Conservation (phyloP, 2,797 vertebrate genomes). For the Spinibarbus caldwelli region DNA sequence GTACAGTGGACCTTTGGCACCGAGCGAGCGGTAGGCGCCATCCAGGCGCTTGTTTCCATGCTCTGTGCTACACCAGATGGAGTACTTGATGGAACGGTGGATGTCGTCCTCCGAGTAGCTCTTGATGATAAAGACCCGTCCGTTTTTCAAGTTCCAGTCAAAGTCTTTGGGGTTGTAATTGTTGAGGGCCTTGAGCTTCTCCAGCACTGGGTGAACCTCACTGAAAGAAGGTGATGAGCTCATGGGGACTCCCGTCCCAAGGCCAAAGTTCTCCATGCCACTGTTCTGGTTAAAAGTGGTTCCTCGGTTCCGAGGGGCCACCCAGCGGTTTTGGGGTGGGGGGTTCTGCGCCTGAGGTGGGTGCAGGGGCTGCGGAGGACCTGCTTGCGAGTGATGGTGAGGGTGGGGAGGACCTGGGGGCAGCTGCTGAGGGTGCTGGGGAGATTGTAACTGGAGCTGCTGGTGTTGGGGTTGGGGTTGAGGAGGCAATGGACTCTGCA, state of each 20-base stretch:
- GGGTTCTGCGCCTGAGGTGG: constrained; percentile 87
- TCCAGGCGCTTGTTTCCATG: constrained; percentile 99
- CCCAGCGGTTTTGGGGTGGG: constrained; percentile 93
- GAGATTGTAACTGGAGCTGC: constrained; percentile 88
- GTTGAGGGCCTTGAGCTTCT: constrained; percentile 98
- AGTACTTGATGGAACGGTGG: constrained; percentile 99
- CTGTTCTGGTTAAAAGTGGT: constrained; percentile 86
- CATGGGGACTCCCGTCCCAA: constrained; percentile 87
- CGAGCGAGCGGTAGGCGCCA: constrained; percentile 94
- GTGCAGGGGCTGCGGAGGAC: constrained; percentile 87
- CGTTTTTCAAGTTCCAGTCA: constrained; percentile 99
- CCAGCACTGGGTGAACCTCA: constrained; percentile 96
- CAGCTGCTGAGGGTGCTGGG: constrained; percentile 89
- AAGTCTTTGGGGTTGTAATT: constrained; percentile 99
- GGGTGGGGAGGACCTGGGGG: constrained; percentile 82
- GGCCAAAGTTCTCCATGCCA: constrained; percentile 88
- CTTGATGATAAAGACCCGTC: constrained; percentile 99
- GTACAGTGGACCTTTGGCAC: constrained; percentile 97
- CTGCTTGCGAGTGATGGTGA: constrained; percentile 88
- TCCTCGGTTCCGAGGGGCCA: constrained; percentile 94
- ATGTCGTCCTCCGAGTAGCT: constrained; percentile 99
- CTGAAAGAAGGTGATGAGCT: constrained; percentile 87
- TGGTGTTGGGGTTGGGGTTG: constrained; percentile 92
- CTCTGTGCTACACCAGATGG: constrained; percentile 99
- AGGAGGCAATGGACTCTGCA: constrained; percentile 93